Conservation (phyloP, 2,113 vertebrate species). For the Lynx canadensis region DNA sequence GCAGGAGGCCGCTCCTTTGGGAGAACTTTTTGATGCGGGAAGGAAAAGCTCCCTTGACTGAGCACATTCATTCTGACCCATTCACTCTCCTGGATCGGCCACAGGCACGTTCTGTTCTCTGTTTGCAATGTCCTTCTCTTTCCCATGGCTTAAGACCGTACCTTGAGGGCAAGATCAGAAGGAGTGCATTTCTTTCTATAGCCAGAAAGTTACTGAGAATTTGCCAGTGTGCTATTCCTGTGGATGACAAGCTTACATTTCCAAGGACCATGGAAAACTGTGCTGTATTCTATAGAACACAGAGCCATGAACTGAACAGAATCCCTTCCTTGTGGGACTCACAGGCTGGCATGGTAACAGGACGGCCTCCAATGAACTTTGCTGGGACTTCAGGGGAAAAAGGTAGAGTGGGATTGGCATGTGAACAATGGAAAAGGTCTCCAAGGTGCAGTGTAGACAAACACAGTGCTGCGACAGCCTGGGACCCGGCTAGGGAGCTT, state of each 20-base stretch:
- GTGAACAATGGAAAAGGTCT: background rate
- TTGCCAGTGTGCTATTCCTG: background rate
- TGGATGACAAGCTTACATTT: too few species aligned
- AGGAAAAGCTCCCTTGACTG: background rate
- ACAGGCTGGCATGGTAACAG: too few species aligned
- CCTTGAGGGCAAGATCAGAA: background rate
- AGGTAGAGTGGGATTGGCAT: fast-evolving
- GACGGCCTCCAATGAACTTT: background rate
- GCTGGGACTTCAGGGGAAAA: background rate
- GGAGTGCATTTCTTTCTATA: background rate
- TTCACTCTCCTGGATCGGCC: too few species aligned
- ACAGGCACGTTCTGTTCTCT: background rate
- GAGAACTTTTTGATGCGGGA: background rate
- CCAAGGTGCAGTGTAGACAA: too few species aligned
- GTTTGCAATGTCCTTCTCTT: fast-evolving
- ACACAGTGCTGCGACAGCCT: fast-evolving
- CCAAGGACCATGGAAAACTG: background rate
- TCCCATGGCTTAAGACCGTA: background rate
- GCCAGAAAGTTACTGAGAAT: background rate
- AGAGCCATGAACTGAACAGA: background rate
- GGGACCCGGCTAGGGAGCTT: background rate
- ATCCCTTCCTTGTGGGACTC: background rate
- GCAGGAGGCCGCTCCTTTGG: fast-evolving
- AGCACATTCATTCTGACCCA: background rate
- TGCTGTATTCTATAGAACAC: fast-evolving